Base-by-base conservation (phyloP, 1,140 invertebrate species). In the Euura lappo region DNA sequence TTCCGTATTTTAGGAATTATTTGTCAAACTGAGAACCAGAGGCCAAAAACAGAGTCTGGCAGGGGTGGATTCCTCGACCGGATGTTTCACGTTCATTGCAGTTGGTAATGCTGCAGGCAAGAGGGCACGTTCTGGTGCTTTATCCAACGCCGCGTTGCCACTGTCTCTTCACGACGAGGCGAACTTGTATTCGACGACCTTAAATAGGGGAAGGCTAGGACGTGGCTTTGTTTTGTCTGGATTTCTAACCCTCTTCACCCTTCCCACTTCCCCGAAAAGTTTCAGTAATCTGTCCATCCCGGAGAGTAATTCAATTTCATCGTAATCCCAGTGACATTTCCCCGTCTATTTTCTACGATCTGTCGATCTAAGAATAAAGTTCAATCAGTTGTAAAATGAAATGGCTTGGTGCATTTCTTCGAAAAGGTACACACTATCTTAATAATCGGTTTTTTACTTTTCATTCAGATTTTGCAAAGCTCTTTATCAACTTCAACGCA, bases 1-100 rank as follows among this genome's bases (percentile, higher is more conserved):
- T 28, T 44, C 44, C 66, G 66, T 68, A 68, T 68, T 68, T 68
- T 68, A 8, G 66, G 66, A 68, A 68, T 42, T 68, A 68, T 68
- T 68, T 68, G 66, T 68, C 66, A 68, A 28, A 7, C 10, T 8
- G 44, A 28, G 66, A 28, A 68, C 8, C 28, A 44, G 66, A 68
- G 28, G 66, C 42, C 28, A 42, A 42, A 68, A 42, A 2, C 44
- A 44, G 66, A 42, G 8, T 44, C 8, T 68, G 44, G 44, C 28
- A 68, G 28, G 28, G 66, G 66, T 10, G 42, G 66, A 10, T 28
- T 11, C 44, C 6, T 68, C 66, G 66, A 68, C 13, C 28, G 66
- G 66, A 68, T 42, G 44, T 42, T 28, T 68, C 66, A 28, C 66
- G 28, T 68, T 68, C 66, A 10, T 28, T 68, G 66, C 28, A 28